Conservation (phyloP, 2,113 vertebrate species). For the Tamias sibiricus region DNA sequence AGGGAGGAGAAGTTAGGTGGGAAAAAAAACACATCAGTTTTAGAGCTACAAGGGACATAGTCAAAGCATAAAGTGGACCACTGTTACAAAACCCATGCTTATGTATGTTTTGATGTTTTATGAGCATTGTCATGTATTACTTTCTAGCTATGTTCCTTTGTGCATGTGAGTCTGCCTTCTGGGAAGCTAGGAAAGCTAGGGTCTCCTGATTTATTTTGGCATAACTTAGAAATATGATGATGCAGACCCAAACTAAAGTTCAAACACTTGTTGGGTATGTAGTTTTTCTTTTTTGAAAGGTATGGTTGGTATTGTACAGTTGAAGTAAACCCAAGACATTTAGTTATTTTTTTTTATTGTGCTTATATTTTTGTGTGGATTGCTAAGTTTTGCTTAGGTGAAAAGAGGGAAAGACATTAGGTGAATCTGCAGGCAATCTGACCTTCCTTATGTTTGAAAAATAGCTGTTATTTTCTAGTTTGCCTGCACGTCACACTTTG, state of each 20-base stretch:
- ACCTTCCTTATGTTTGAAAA: not conserved
- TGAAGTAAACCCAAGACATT: not conserved
- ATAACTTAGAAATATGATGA: not conserved
- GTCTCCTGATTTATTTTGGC: conserved; percentile 3
- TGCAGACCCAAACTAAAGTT: not conserved
- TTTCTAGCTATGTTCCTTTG: not conserved
- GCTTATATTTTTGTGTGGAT: not conserved
- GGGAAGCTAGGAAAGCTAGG: not conserved
- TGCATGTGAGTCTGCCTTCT: not conserved
- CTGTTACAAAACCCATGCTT: not conserved
- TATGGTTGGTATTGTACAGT: not conserved
- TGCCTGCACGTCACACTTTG: not conserved
- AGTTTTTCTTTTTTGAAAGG: not conserved
- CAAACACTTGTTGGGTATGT: not conserved
- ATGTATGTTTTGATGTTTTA: conserved; percentile 5
- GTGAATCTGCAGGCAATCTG: not conserved
- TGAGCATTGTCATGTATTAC: not conserved
- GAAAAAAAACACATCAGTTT: too few relatives aligned
- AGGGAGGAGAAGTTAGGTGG: too few relatives aligned
- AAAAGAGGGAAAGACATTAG: not conserved
- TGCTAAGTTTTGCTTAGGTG: not conserved
- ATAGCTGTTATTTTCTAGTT: conserved; percentile 1
- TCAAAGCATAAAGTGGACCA: too few relatives aligned
- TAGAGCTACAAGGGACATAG: too few relatives aligned
- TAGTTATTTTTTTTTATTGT: not conserved